phyloP scores from a whole-genome alignment of 2,113 vertebrate genomes.

The Helogale parvula region DNA sequence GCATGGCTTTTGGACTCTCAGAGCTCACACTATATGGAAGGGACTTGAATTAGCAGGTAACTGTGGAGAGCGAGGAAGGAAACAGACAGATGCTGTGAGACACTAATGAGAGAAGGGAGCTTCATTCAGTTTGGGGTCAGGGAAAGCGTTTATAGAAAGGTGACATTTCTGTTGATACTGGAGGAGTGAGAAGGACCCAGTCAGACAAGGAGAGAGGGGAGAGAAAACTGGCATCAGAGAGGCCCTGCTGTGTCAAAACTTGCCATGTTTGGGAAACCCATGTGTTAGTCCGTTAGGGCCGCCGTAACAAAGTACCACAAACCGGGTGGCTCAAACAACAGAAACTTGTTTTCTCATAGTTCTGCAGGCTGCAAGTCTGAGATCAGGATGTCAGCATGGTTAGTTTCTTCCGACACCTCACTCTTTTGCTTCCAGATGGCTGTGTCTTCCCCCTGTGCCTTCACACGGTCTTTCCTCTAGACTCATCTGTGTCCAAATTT shows the following conservation, averaged over 20 bases:
- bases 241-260: not conserved
- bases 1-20: not conserved
- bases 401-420: not conserved
- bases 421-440: not conserved
- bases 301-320: accelerated
- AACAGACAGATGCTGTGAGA: accelerated
- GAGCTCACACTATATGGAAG: not conserved
- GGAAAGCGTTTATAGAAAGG: not conserved
- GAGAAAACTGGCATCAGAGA: not conserved
- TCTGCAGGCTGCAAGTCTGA: not conserved
- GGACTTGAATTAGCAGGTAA: not conserved
- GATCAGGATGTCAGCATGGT: not conserved
- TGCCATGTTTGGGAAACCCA: not conserved
- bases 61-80: not conserved
- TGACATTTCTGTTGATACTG: not conserved
- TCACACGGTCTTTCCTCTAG: not conserved
- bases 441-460: not conserved
- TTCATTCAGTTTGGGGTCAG: not conserved
- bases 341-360: not conserved
- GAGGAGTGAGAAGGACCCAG: not conserved
- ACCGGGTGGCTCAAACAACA: not conserved
- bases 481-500: not conserved
- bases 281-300: not conserved
- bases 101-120: not conserved
- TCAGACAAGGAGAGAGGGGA: accelerated